Base-by-base conservation (phyloP, 2,888 invertebrate species). In the Sthenelais limicola region DNA sequence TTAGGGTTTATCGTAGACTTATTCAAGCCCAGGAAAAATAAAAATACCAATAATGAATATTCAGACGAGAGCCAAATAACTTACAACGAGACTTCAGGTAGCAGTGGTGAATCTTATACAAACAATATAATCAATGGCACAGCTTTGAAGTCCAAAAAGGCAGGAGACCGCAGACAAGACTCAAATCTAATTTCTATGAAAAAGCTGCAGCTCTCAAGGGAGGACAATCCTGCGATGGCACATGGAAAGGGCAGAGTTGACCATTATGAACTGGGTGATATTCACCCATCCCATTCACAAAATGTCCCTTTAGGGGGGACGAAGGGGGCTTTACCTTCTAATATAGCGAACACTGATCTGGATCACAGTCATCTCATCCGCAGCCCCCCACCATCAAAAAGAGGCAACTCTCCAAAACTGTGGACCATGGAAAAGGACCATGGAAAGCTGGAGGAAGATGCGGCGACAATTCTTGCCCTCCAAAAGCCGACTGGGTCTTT, bases 291-390 rank as follows among this genome's bases (percentile, higher is more conserved):
- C n/a, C 68, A 68, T 33, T 68, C 68, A 15, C 68, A 68, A n/a
- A 68, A 68, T 30, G 38, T 68, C 12, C 68, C 68, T 1, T 32
- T 68, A 3, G 56, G 56, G 30, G 49, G 30, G 32, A 68, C 28
- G 68, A 21, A 24, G 12, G 68, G 24, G 48, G 30, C 49, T 21
- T 49, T 32, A 1, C 68, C 48, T 28, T 48, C 26, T 18, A 30
- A 15, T 18, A 12, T 12, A 24, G 28, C 18, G 26, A 21, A 52
- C 52, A 38, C 66, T 1, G 43, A 43, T 12, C 35, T 43, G 1
- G 68, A 68, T 33, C 68, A 68, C 68, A 68, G 49, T 21, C 68
- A 48, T 26, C 49, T 68, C 9, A 68, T 68, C 38, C 68, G 68
- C 48, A 68, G 68, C 48, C 68, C 68, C 1, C 68, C 68, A n/a